Evolutionary conservation across 2,888 invertebrate species (phyloP), one percentile per base, ranked within the genome.

Genomic region (Saturnia japonica): DNA sequence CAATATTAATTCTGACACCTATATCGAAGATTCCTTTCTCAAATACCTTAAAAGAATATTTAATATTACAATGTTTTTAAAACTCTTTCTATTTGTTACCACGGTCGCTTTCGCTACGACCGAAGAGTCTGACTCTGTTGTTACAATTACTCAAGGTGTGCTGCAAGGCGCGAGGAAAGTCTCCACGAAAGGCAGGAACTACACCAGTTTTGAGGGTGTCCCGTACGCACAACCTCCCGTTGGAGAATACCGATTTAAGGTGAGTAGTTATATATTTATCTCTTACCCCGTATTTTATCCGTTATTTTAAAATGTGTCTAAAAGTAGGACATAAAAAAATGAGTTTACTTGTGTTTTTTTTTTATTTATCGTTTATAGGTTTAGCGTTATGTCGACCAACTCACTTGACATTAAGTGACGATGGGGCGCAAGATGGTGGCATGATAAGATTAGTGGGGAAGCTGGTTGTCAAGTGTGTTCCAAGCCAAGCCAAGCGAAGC

Each of bases 161-260:
- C 72, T 94, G 0, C 88, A 88, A 69, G 94, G 94, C 0, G 70
- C 86, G 0, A 94, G 93, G 94, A 89, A 87, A 71, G 79, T 84
- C 1, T 91, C 94, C 0, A 84, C 87, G 1, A 87, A 89, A 67
- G 90, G 93, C 34, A 81, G 94, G 74, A 80, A 83, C 0, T 95
- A 91, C 75, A 95, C 95, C 12, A 95, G 95, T 54, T 96, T 96
- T 77, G 91, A 95, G 76, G 96, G 96, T 0, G 89, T 96, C 67
- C 96, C 96, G 0, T 96, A 96, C 78, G 96, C 96, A 0, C 85
- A 94, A 69, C 95, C 96, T 19, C 96, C 96, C 0, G 82, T 95
- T 14, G 96, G 95, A n/a, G 94, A 95, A 73, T 89, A 94, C 67
- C 87, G 96, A 77, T 96, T 96, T 82, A 91, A 95, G 85, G 94